Conservation (phyloP, 2,113 vertebrate genomes). For the Probosciger aterrimus region DNA sequence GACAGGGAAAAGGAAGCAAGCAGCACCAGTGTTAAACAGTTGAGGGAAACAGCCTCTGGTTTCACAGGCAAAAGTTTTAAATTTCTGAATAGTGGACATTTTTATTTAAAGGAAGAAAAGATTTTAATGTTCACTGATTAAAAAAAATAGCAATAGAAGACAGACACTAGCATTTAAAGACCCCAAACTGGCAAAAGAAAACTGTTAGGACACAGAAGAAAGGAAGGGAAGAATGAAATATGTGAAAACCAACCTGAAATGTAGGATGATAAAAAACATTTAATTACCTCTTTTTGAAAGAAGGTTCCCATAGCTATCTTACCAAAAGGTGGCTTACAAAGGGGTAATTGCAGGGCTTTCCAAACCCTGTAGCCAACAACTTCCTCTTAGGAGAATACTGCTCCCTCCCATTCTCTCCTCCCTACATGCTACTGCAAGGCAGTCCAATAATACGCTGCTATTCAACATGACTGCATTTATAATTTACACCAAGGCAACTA, state of each 20-base stretch:
- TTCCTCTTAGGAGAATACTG: neutral
- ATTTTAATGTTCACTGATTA: neutral
- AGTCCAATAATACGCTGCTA: neutral
- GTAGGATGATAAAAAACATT: neutral
- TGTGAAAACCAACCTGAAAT: neutral
- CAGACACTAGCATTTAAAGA: neutral
- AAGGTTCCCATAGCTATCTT: neutral
- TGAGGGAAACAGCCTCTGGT: neutral
- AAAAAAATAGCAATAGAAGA: neutral
- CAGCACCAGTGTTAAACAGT: neutral
- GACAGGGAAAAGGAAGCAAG: neutral
- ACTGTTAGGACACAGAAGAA: neutral
- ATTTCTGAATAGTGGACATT: neutral
- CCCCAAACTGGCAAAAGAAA: neutral
- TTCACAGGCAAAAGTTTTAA: neutral
- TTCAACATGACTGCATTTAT: neutral
- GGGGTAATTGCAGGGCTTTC: neutral
- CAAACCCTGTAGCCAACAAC: neutral
- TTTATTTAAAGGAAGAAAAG: neutral
- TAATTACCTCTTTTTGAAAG: neutral
- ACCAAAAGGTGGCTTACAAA: neutral
- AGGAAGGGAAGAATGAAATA: neutral
- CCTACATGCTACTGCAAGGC: neutral
- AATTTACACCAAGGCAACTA: neutral
- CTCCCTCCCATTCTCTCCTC: neutral